These are phyloP conservation scores for Pagrus major DNA, from an alignment of 2,113 vertebrate species.

Conservation along the genomic window DNA sequence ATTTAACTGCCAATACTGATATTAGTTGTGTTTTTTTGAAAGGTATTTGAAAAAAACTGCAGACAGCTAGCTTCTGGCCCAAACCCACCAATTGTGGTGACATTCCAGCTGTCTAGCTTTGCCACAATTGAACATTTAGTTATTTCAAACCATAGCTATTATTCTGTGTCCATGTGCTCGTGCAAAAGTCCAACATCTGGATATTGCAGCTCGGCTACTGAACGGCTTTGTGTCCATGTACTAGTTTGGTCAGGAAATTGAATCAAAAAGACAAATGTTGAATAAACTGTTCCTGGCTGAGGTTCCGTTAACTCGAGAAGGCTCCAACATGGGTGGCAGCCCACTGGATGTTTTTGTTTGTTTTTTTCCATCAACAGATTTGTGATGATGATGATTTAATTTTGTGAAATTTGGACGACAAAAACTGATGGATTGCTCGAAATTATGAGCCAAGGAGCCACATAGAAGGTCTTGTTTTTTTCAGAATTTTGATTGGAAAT, in stretches of 20 bases:
- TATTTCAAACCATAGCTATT: not conserved
- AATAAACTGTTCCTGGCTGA: not conserved
- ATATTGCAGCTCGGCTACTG: not conserved
- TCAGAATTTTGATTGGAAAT: not conserved
- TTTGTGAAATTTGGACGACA: constrained; percentile 8
- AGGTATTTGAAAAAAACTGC: not conserved
- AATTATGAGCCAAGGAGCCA: not conserved
- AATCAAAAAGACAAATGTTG: constrained; percentile 5
- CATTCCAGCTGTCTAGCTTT: constrained; percentile 17
- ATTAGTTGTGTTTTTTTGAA: not conserved
- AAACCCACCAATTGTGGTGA: not conserved
- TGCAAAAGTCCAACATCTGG: constrained; percentile 20
- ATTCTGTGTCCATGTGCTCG: not conserved
- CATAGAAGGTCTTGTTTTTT: not conserved
- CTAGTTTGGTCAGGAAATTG: not conserved
- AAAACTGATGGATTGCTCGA: constrained; percentile 2
- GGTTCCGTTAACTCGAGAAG: not conserved
- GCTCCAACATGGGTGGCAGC: not conserved
- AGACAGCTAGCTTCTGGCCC: not conserved
- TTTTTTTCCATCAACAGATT: constrained; percentile 17
- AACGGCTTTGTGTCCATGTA: constrained; percentile 1
- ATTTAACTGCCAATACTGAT: not conserved
- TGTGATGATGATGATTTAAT: constrained; percentile 18
- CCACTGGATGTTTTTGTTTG: not conserved
- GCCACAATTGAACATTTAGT: not conserved